Percentiles rank a stretch among this genome's conserved stretches.
These are phyloP conservation scores for Nomada goodeniana DNA, from an alignment of 2,888 invertebrate genomes.

Conservation along the genomic window DNA sequence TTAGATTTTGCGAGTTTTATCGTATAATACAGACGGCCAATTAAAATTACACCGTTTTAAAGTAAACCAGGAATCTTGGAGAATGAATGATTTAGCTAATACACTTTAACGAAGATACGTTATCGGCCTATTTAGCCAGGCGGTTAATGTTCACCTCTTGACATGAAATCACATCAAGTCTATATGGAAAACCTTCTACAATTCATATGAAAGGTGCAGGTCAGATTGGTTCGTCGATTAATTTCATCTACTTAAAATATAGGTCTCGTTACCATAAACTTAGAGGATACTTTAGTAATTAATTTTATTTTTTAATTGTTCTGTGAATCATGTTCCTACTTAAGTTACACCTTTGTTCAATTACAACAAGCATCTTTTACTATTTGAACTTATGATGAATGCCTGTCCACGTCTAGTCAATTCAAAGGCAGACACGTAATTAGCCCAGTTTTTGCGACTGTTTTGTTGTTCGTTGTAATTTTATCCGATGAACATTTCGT, in stretches of 20 bases:
- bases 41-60: slow-evolving; percentile 38
- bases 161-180: slow-evolving; percentile 7
- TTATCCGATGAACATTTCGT: slow-evolving; percentile 20
- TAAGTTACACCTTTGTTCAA: slow-evolving; percentile 47
- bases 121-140: slow-evolving; percentile 34
- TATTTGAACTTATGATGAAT: slow-evolving; percentile 5
- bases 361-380: slow-evolving; percentile 13
- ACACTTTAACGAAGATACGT: slow-evolving; percentile 27
- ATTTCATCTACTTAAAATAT: slow-evolving; percentile 12
- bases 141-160: slow-evolving; percentile 30
- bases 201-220: background rate
- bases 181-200: background rate
- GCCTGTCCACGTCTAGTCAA: slow-evolving; percentile 47
- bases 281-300: slow-evolving; percentile 24
- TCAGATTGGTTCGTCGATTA: background rate
- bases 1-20: slow-evolving; percentile 36
- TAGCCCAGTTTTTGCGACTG: slow-evolving; percentile 6
- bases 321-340: slow-evolving; percentile 65
- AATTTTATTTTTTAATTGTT: slow-evolving; percentile 35
- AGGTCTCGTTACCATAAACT: slow-evolving; percentile 19
- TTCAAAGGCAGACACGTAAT: slow-evolving; percentile 13
- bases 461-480: slow-evolving; percentile 31
- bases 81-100: slow-evolving; percentile 29
- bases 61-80: slow-evolving; percentile 12
- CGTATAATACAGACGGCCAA: slow-evolving; percentile 45